A percentile compares a stretch with the other conserved stretches of the same genome.
Conservation (phyloP, 2,113 vertebrate species). For the Anas platyrhynchos region DNA sequence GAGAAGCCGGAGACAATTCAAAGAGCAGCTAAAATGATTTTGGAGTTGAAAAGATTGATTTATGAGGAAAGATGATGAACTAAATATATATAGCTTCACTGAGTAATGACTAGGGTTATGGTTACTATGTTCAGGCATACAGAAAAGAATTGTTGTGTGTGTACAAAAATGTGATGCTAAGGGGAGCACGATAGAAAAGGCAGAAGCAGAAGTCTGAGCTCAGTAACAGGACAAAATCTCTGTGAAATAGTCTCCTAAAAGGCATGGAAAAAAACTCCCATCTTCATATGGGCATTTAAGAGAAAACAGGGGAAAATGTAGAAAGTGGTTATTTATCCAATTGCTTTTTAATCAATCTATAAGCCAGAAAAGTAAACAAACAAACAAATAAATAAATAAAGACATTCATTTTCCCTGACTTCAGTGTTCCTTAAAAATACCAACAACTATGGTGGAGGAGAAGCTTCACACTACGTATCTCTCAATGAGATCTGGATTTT, state of each 20-base stretch:
- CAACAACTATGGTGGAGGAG: neutral
- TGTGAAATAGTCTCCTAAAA: conserved; percentile 53
- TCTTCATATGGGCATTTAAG: neutral
- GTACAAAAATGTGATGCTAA: conserved; percentile 25
- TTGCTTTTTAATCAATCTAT: neutral
- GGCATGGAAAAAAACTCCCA: conserved; percentile 6
- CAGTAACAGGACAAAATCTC: conserved; percentile 43
- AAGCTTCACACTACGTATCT: neutral
- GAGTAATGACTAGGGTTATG: conserved; percentile 8
- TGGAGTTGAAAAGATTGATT: conserved; percentile 51
- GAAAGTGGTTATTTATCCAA: neutral
- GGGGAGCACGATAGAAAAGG: neutral
- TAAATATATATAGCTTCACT: conserved; percentile 39
- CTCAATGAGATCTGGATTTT: neutral
- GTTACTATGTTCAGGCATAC: conserved; percentile 22
- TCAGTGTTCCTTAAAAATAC: neutral
- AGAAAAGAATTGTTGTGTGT: conserved; percentile 40
- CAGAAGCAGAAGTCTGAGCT: conserved; percentile 10
- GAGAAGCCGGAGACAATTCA: conserved; percentile 47
- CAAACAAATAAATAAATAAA: neutral
- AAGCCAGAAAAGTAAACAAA: neutral
- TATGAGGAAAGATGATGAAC: conserved; percentile 49
- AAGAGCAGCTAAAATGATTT: conserved; percentile 53
- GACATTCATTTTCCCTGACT: neutral
- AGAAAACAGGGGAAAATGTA: neutral